A percentile compares a stretch with the other conserved stretches of the same genome.
Conservation (phyloP, 2,113 vertebrate genomes). For the Notiomystis cincta region DNA sequence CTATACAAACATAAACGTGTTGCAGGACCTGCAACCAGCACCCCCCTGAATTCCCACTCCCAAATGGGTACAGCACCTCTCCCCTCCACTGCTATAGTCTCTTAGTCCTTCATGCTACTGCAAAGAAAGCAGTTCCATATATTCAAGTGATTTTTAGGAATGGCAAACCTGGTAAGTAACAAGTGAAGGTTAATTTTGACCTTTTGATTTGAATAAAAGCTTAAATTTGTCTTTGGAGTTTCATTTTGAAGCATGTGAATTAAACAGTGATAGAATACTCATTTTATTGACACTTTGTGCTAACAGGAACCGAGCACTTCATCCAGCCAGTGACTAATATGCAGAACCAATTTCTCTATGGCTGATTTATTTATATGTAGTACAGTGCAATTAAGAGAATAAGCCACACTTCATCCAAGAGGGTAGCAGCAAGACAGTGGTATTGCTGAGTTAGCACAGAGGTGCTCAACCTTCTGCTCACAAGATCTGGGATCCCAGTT, state of each 20-base stretch:
- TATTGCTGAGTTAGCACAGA: not conserved
- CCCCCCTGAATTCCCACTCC: not conserved
- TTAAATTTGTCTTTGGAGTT: not conserved
- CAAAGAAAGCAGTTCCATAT: not conserved
- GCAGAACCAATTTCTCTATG: not conserved
- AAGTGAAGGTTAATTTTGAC: not conserved
- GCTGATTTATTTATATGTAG: not conserved
- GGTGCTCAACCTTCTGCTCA: not conserved
- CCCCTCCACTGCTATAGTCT: rapidly evolving
- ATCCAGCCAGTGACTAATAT: not conserved
- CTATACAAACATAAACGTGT: rapidly evolving
- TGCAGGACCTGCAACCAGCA: not conserved
- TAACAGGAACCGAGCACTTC: not conserved
- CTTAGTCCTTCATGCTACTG: not conserved
- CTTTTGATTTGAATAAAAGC: not conserved
- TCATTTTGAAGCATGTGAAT: not conserved
- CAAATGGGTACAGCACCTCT: rapidly evolving
- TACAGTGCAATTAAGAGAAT: not conserved
- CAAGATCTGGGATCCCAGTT: not conserved
- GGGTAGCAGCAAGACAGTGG: not conserved
- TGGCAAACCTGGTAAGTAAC: not conserved
- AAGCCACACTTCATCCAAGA: not conserved
- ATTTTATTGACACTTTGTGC: not conserved
- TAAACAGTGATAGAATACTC: not conserved
- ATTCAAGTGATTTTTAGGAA: not conserved